Base-by-base conservation (phyloP, 1,140 invertebrate species). In the Macrotrachela quadricornifera region DNA sequence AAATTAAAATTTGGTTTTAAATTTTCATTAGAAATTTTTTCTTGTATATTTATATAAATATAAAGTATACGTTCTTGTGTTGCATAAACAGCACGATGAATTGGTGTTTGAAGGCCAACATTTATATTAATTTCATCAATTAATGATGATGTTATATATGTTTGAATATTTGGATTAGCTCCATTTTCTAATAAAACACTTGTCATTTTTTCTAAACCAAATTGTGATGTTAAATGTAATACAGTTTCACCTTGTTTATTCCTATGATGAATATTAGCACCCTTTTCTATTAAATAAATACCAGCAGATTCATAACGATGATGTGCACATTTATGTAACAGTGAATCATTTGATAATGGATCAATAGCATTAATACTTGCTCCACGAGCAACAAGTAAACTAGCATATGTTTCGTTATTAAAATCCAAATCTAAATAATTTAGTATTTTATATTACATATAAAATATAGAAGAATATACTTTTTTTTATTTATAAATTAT, bases 221-320 rank as follows among this genome's bases (percentile, higher is more conserved):
- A 74, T 41, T 74, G 68, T 62, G 80, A 80, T 0, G 82, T 80
- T 30, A 82, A 74, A 64, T 91, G 86, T 11, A 88, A 64, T 1
- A 79, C 77, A 38, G 64, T 67, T 53, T 71, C 67, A 44, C 65
- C 21, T 30, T 30, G 21, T 44, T 74, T 68, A 64, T 90, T 86
- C 0, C 76, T 67, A 62, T 80, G 75, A 64, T 80, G 77, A 39
- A 82, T 59, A 58, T 79, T 78, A n/a, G 75, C 74, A 40, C 74
- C 73, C 65, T 82, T 74, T 14, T 77, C 71, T 0, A 75, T 70
- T 4, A 91, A 70, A 65, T 85, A 88, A 54, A 86, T 71, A 0
- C 80, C 81, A 0, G 82, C 80, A 18, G 78, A 74, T 71, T 82
- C 74, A 49, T 75, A 72, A 13, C 70, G 63, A 50, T 64, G 72